Conservation (phyloP, 2,113 vertebrate species). For the Daubentonia madagascariensis region DNA sequence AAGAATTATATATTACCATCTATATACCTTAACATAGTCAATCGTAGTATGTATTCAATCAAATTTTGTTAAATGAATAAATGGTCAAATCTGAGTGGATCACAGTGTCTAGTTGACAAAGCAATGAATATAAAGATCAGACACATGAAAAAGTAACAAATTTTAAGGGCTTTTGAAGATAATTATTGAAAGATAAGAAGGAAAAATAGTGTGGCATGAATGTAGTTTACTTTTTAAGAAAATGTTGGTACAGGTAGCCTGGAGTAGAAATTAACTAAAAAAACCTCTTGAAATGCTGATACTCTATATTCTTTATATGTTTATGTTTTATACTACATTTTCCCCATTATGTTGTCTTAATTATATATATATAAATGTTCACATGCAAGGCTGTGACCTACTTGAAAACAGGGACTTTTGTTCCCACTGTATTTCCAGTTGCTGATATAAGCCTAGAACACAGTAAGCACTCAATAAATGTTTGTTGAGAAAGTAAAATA, state of each 20-base stretch:
- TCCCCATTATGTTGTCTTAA: background rate
- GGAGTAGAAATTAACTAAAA: background rate
- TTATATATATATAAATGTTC: background rate
- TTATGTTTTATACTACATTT: background rate
- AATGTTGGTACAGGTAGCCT: background rate
- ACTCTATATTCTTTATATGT: background rate
- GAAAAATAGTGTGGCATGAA: background rate
- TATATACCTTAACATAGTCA: background rate
- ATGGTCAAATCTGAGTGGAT: background rate
- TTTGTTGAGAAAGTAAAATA: background rate
- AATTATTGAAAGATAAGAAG: background rate
- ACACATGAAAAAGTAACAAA: background rate
- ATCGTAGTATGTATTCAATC: background rate
- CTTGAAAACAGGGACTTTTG: background rate
- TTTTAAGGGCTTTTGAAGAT: background rate
- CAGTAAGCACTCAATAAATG: background rate
- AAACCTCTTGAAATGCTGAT: background rate
- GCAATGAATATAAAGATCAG: background rate
- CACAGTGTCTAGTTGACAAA: background rate
- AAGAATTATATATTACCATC: background rate
- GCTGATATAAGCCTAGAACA: background rate
- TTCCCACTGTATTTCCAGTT: background rate
- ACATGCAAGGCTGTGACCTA: background rate
- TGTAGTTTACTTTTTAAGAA: background rate
- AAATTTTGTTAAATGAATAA: background rate